These are phyloP conservation scores for Tyto alba DNA, from an alignment of 2,113 vertebrate species.

Conservation along the genomic window DNA sequence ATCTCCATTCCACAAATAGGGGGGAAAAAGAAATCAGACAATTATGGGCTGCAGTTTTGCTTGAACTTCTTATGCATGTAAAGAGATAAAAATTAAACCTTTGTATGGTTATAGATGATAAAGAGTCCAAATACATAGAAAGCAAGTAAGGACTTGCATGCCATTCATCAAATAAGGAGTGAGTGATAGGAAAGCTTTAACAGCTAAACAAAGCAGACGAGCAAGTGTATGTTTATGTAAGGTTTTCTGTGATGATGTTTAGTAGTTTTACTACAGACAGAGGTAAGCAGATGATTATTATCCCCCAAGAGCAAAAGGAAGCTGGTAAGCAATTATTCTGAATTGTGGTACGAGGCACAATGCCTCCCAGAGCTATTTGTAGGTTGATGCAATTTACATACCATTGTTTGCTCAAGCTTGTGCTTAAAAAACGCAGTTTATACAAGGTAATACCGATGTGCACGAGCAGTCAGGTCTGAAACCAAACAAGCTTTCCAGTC, in stretches of 20 bases:
- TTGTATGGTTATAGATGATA: neutral
- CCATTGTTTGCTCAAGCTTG: slow-evolving; percentile 10
- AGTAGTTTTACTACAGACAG: neutral
- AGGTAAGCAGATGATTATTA: slow-evolving; percentile 6
- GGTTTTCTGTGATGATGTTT: neutral
- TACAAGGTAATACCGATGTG: neutral
- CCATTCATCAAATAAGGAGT: neutral
- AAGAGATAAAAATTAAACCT: neutral
- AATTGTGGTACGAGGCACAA: neutral
- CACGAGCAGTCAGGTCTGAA: neutral
- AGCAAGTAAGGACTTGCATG: neutral
- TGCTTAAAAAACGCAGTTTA: slow-evolving; percentile 3
- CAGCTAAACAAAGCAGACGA: neutral
- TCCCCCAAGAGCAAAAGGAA: neutral
- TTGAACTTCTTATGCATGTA: neutral
- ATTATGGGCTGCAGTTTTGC: neutral
- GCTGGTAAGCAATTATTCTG: slow-evolving; percentile 2
- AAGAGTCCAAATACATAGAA: neutral
- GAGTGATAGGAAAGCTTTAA: neutral
- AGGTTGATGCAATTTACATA: slow-evolving; percentile 14
- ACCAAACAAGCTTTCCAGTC: neutral
- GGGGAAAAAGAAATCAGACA: neutral
- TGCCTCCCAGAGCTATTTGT: slow-evolving; percentile 24
- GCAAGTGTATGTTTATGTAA: neutral
- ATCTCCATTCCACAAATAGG: neutral